Base-by-base conservation (phyloP, 2,113 vertebrate species). In the Vireo altiloquus region DNA sequence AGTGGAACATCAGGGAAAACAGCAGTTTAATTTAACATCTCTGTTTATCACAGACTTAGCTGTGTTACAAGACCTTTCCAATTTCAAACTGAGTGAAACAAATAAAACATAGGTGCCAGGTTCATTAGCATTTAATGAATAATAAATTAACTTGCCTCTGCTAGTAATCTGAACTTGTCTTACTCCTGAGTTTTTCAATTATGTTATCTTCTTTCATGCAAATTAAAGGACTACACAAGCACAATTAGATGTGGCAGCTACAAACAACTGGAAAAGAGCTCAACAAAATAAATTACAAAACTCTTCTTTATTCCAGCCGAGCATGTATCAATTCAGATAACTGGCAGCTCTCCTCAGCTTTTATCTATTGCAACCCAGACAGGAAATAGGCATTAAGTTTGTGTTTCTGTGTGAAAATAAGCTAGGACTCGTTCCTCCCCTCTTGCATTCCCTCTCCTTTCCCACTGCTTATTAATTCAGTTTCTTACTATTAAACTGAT, bases 51-150 rank as follows among this genome's bases (percentile, higher is more conserved):
- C 81, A 95, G 89, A 83, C 82, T 96, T 93, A 94, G 94, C 81
- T 85, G 42, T 89, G 78, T 87, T 97, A 95, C 91, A 96, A 97
- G 97, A 97, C 93, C 94, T 97, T 97, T 97, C 87, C 92, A 96
- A 95, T 94, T 89, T 96, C 92, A 95, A 96, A 95, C 61, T 95
- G 81, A 97, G 79, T 95, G 95, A 97, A 97, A 97, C 96, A 97
- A 97, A 97, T 94, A 96, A 96, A 98, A 97, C 81, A 71, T 76
- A 90, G 93, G 93, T 97, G 87, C 94, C 95, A 94, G 84, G 83
- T 97, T 97, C 94, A 97, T 98, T 98, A 98, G 94, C 96, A 97
- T 97, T 97, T 98, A 98, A 98, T 98, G 96, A 98, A 98, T 97
- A 98, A 98, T 95, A 98, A 97, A 98, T 97, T 97, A 91, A 84